Evolutionary conservation across 2,113 vertebrate species (phyloP).

Genomic region (Rhea americana): DNA sequence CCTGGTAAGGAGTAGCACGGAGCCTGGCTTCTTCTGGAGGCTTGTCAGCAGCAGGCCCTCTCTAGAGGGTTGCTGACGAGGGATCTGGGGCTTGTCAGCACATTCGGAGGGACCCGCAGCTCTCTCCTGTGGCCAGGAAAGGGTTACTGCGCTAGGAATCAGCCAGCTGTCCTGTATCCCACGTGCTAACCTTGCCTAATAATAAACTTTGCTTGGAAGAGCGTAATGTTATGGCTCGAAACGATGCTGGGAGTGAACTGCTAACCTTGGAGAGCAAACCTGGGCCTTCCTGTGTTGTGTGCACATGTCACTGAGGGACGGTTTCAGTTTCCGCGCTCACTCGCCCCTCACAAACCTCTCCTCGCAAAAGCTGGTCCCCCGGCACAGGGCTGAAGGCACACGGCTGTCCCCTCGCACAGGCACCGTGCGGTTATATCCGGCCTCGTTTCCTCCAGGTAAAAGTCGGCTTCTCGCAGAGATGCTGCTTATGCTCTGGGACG

Average conservation of each 20-base stretch:
- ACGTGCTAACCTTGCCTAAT: background rate
- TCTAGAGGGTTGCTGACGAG: accelerated
- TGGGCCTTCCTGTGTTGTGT: accelerated
- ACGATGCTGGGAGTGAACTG: background rate
- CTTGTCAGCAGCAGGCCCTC: accelerated
- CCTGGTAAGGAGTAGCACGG: constrained; percentile 81
- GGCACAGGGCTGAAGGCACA: background rate
- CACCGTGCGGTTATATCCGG: accelerated
- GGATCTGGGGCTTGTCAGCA: background rate
- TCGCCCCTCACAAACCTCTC: background rate
- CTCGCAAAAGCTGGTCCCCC: background rate
- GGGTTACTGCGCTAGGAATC: background rate
- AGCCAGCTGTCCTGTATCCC: background rate
- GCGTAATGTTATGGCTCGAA: accelerated
- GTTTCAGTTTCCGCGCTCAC: background rate
- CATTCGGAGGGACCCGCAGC: background rate
- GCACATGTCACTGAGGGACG: accelerated
- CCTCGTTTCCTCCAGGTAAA: background rate
- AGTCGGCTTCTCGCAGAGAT: background rate
- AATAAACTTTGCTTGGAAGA: background rate
- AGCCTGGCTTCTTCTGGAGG: background rate
- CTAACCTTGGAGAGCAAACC: background rate
- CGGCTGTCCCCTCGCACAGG: background rate
- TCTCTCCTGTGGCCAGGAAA: accelerated
- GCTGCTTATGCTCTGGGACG: background rate